Evolutionary conservation across 2,888 invertebrate species (phyloP).

Genomic region (Criorhina ranunculi): DNA sequence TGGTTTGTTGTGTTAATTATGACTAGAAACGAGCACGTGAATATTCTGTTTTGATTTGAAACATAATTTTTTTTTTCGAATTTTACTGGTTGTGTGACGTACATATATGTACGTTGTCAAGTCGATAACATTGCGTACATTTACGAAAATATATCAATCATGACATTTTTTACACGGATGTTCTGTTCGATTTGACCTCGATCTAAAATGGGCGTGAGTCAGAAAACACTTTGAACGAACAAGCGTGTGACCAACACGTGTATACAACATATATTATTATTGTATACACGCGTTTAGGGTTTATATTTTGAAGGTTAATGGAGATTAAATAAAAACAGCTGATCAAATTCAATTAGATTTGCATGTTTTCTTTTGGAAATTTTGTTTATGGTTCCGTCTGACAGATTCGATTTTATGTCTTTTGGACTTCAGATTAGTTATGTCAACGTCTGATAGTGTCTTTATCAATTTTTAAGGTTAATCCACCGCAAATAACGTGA

Average conservation of each 20-base stretch:
- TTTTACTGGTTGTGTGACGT: no score
- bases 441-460: constrained; percentile 11
- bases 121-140: no score
- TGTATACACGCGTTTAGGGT: not conserved
- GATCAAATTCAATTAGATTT: not conserved
- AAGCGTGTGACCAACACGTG: constrained; percentile 9
- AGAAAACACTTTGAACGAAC: constrained; percentile 17
- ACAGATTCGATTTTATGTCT: not conserved
- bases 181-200: no score
- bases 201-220: not conserved
- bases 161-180: no score
- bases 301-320: not conserved
- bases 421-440: not conserved
- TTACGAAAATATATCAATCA: no score
- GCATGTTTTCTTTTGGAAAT: no score
- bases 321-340: constrained; percentile 12
- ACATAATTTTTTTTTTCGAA: no score
- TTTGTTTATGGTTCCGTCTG: no score
- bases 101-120: no score
- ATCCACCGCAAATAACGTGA: not conserved
- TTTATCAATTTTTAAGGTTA: constrained; percentile 11
- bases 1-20: no score
- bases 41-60: no score
- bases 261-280: not conserved
- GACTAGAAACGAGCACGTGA: no score